Evolutionary conservation across 2,113 vertebrate genomes (phyloP).

Genomic region (Daphoenositta chrysoptera): DNA sequence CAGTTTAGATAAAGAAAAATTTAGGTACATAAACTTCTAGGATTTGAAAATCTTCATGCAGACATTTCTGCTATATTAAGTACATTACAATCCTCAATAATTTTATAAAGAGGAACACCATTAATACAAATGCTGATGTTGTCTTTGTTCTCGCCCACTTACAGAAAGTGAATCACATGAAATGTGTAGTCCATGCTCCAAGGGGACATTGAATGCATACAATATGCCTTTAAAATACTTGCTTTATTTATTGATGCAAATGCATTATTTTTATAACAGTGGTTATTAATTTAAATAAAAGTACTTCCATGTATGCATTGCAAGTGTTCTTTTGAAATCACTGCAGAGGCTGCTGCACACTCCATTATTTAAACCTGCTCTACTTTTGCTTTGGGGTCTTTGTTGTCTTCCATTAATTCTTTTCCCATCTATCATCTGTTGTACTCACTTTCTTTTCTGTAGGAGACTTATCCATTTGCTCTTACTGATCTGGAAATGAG

Average conservation of each 20-base stretch:
- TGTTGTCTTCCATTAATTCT: background rate
- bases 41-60: background rate
- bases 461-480: background rate
- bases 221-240: background rate
- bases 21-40: background rate
- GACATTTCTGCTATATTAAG: background rate
- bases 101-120: background rate
- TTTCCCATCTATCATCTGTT: background rate
- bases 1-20: background rate
- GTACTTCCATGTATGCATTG: background rate
- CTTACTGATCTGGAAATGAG: background rate
- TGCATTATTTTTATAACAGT: background rate
- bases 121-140: fast-evolving
- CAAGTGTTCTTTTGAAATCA: background rate
- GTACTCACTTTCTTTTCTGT: background rate
- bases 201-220: background rate
- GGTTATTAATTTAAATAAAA: constrained; percentile 37
- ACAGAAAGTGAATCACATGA: background rate
- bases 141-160: background rate
- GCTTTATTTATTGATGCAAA: constrained; percentile 27
- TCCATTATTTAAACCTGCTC: constrained; percentile 39
- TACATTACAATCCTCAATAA: background rate
- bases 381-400: background rate
- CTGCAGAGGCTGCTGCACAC: background rate
- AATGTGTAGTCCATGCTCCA: background rate